Evolutionary conservation across 2,888 invertebrate genomes (phyloP).

Genomic region (Tenthredo mesomela): DNA sequence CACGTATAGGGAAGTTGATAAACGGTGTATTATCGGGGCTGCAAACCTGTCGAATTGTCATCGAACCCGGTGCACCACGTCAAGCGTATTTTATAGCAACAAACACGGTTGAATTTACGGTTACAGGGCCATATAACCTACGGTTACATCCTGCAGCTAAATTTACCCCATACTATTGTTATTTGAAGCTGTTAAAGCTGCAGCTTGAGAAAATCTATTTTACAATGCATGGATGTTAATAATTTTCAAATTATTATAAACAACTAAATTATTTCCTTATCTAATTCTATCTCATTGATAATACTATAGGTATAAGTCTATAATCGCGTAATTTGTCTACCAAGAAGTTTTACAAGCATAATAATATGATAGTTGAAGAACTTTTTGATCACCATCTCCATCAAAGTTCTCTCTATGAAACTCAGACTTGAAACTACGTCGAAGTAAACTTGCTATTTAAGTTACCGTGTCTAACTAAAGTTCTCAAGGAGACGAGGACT

Average conservation of each 20-base stretch:
- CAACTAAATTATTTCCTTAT: no score
- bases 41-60: slow-evolving; percentile 41
- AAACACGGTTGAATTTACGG: slow-evolving; percentile 34
- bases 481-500: slow-evolving; percentile 21
- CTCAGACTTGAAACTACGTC: background rate
- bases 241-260: background rate
- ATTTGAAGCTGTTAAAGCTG: background rate
- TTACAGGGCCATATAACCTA: slow-evolving; percentile 1
- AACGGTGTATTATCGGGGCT: slow-evolving; percentile 28
- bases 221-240: background rate
- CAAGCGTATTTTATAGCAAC: slow-evolving; percentile 25
- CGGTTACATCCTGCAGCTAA: background rate
- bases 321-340: background rate
- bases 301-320: background rate
- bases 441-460: slow-evolving; percentile 45
- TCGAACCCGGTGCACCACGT: slow-evolving; percentile 20
- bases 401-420: slow-evolving; percentile 19
- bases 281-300: background rate
- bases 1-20: background rate
- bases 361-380: background rate
- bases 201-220: background rate
- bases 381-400: background rate
- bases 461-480: slow-evolving; percentile 39
- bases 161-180: background rate
- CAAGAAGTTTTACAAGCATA: background rate